Conservation (phyloP, 2,888 invertebrate genomes). For the Ischnura elegans region DNA sequence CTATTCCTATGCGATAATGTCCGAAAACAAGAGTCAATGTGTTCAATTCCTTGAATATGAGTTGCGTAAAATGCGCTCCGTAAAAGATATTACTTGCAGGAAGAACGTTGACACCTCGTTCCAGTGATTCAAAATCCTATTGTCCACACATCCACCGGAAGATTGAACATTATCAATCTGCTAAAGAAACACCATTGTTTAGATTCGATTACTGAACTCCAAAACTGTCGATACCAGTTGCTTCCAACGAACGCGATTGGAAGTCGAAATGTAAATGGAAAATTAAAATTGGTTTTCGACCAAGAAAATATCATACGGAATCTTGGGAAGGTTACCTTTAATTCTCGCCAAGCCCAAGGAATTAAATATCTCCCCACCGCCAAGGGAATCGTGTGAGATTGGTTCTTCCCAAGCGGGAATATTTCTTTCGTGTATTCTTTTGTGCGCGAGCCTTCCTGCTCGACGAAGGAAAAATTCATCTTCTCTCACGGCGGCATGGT, state of each 20-base stretch:
- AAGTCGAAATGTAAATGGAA: neutral
- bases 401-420: neutral
- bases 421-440: neutral
- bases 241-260: neutral
- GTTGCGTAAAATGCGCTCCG: too few species aligned
- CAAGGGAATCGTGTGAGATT: neutral
- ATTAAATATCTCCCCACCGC: neutral
- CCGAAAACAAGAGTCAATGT: too few species aligned
- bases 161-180: too few species aligned
- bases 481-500: neutral
- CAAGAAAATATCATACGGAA: neutral
- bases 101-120: too few species aligned
- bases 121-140: too few species aligned
- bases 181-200: too few species aligned
- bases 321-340: neutral
- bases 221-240: neutral
- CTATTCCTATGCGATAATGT: too few species aligned
- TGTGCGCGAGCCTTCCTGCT: neutral
- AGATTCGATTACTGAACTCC: neutral
- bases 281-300: neutral
- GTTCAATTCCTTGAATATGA: too few species aligned
- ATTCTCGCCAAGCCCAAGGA: neutral
- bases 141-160: too few species aligned
- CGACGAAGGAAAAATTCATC: neutral
- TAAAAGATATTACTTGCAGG: too few species aligned